Percentiles rank a stretch among this genome's conserved stretches.
Evolutionary conservation across 2,797 vertebrate species (phyloP).

Genomic region (Cichlasoma orientale): DNA sequence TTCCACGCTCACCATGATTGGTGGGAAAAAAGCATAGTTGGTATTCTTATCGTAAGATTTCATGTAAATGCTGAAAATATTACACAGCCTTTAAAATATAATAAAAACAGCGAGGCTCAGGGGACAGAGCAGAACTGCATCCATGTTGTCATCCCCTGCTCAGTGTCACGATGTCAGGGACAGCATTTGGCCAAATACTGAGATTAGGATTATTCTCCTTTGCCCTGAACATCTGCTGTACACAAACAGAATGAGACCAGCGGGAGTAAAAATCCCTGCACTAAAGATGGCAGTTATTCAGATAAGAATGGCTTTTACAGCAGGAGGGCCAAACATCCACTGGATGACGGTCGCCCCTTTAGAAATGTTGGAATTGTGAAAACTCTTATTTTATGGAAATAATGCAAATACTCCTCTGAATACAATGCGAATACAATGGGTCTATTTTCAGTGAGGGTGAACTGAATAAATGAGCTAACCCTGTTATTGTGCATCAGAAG

Average conservation of each 20-base stretch:
- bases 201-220: slow-evolving; percentile 77
- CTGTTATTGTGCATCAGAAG: slow-evolving; percentile 49
- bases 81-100: slow-evolving; percentile 13
- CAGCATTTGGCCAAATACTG: slow-evolving; percentile 49
- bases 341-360: not conserved
- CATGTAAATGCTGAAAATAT: not conserved
- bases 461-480: slow-evolving; percentile 29
- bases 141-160: slow-evolving; percentile 62
- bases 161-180: slow-evolving; percentile 58
- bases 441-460: not conserved
- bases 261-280: slow-evolving; percentile 30
- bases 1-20: not conserved
- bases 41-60: not conserved
- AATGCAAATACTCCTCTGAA: not conserved
- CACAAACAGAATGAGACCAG: slow-evolving; percentile 44
- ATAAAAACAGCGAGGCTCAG: slow-evolving; percentile 8
- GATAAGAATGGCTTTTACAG: slow-evolving; percentile 28
- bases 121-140: slow-evolving; percentile 14
- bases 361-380: not conserved
- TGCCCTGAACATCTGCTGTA: slow-evolving; percentile 61
- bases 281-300: slow-evolving; percentile 41
- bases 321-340: slow-evolving; percentile 11
- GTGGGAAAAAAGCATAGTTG: not conserved
- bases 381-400: slow-evolving; percentile 7
- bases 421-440: not conserved